Conservation (phyloP, 1,140 invertebrate species). For the Meloidogyne exigua region DNA sequence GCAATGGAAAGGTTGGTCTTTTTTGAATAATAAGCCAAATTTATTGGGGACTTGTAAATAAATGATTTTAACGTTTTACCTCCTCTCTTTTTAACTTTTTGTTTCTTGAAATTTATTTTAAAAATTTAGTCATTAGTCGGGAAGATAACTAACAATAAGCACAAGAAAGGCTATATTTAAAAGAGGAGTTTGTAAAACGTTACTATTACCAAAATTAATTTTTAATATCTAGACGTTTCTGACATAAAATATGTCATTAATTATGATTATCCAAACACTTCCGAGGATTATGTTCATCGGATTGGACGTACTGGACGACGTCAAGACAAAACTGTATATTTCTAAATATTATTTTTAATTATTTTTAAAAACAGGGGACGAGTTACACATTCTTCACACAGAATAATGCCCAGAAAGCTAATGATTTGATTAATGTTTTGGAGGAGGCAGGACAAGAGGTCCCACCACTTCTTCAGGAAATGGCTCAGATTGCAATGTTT, state of each 20-base stretch:
- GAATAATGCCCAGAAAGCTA: conserved; percentile 71
- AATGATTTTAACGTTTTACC: too few species aligned
- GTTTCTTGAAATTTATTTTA: too few species aligned
- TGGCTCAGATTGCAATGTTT: too few species aligned
- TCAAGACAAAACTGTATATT: conserved; percentile 67
- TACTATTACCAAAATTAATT: too few species aligned
- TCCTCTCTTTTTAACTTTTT: too few species aligned
- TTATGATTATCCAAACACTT: conserved; percentile 88
- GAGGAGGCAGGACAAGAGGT: not conserved
- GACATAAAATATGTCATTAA: conserved; percentile 99
- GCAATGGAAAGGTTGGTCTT: conserved; percentile 23
- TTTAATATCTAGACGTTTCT: conserved; percentile 80
- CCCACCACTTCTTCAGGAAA: too few species aligned
- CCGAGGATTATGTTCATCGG: conserved; percentile 82
- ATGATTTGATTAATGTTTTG: conserved; percentile 56
- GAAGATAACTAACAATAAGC: too few species aligned
- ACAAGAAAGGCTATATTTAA: too few species aligned
- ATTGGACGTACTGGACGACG: conserved; percentile 93
- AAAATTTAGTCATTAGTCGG: too few species aligned
- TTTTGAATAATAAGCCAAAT: not conserved
- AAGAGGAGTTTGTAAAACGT: too few species aligned
- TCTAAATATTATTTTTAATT: not conserved
- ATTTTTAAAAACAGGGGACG: conserved; percentile 72
- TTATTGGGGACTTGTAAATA: not conserved
- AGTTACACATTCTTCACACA: conserved; percentile 97